Base-by-base conservation (phyloP, 2,888 invertebrate species). In the Sclerodermus sp. region DNA sequence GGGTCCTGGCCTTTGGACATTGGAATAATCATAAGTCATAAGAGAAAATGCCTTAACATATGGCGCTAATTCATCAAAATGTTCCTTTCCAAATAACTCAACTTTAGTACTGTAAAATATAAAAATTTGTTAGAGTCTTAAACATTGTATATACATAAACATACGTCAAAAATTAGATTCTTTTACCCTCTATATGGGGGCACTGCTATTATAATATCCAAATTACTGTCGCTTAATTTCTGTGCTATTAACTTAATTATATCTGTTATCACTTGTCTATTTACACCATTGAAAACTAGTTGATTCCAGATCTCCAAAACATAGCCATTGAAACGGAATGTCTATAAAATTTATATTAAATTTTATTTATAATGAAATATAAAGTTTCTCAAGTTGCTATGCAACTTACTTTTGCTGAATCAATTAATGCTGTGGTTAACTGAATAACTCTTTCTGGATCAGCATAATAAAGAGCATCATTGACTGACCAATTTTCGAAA, bases 11-110 rank as follows among this genome's bases (percentile, higher is more conserved):
- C 88, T 84, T 73, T 90, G 88, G 10, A 88, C 83, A 74, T 80
- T 90, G 1, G 95, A 95, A 78, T 86, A 96, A 76, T 97, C 96
- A 72, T 97, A 97, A 0, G 96, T 96, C 96, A 96, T 96, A n/a
- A 97, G 82, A 30, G 95, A 95, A 71, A 96, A 93, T 17, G 87
- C 91, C 67, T 89, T 88, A 0, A 96, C 85, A 74, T 87, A 82
- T 4, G 88, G 85, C 55, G 88, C 87, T 43, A 96, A 82, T 41
- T 84, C 83, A 67, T 91, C 86, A 76, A 93, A 92, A 60, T 94
- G 88, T 58, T 87, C 82, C 47, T 85, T 80, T 29, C 83, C 83
- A 77, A 95, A 92, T 63, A 89, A 82, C 67, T 89, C 87, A 5
- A 68, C 66, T 47, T 67, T 64, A 16, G 59, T 49, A 9, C 75